A percentile compares a stretch with the other conserved stretches of the same genome.
Conservation (phyloP, 2,888 invertebrate species). For the Nomada lathburiana region DNA sequence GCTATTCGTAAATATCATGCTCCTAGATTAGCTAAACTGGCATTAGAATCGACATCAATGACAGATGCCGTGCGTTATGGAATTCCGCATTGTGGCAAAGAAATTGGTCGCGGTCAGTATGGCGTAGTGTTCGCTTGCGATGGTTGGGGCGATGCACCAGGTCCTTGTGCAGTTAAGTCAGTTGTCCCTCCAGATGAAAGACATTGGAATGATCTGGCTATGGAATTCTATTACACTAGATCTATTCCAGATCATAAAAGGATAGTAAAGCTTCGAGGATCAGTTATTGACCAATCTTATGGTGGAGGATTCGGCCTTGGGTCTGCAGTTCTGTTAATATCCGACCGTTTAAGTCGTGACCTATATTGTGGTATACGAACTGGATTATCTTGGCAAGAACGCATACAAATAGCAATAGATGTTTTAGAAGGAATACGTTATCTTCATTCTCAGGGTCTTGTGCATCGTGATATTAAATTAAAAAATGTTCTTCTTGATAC, state of each 20-base stretch:
- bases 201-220: conserved; percentile 95
- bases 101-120: conserved; percentile 93
- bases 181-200: conserved; percentile 95
- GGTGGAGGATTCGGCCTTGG: conserved; percentile 86
- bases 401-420: conserved; percentile 91
- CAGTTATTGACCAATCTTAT: conserved; percentile 92
- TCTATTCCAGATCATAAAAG: conserved; percentile 93
- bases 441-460: conserved; percentile 93
- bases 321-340: conserved; percentile 92
- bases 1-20: conserved; percentile 91
- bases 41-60: conserved; percentile 93
- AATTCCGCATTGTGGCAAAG: conserved; percentile 88
- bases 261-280: conserved; percentile 91
- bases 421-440: conserved; percentile 95
- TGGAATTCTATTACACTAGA: conserved; percentile 96
- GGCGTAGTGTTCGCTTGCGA: conserved; percentile 94
- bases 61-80: conserved; percentile 92
- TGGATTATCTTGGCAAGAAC: conserved; percentile 87
- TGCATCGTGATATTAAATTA: conserved; percentile 95
- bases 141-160: conserved; percentile 89
- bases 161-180: conserved; percentile 94
- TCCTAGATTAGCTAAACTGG: conserved; percentile 92
- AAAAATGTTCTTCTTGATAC: conserved; percentile 94
- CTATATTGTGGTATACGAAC: conserved; percentile 90
- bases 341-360: conserved; percentile 90